Conservation (phyloP, 2,797 vertebrate species). For the Clarias pachynema region DNA sequence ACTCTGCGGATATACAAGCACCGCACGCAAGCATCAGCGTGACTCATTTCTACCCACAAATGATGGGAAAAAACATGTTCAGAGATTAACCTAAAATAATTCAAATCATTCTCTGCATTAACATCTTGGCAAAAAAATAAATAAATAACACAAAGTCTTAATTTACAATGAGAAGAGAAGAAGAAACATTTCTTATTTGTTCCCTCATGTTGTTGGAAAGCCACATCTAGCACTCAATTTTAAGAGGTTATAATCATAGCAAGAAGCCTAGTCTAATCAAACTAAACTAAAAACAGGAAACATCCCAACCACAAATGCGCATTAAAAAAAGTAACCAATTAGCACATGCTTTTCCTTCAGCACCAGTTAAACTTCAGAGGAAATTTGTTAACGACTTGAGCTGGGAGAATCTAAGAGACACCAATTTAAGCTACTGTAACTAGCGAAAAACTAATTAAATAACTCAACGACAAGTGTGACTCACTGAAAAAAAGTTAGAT, state of each 20-base stretch:
- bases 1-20: neutral
- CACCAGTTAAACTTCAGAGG: neutral
- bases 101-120: neutral
- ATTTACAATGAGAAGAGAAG: neutral
- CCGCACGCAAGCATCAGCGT: neutral
- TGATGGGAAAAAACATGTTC: neutral
- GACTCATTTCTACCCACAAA: neutral
- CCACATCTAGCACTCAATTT: neutral
- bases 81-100: slow-evolving; percentile 1
- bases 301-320: neutral
- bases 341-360: neutral
- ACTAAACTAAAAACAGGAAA: neutral
- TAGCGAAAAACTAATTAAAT: neutral
- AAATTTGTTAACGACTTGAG: neutral
- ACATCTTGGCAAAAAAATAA: neutral
- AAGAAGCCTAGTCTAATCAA: neutral
- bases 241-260: neutral
- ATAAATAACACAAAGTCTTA: neutral
- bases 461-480: no score
- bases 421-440: neutral
- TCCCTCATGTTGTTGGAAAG: neutral
- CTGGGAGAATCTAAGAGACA: neutral
- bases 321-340: neutral
- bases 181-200: slow-evolving; percentile 6
- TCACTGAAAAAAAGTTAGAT: no score